Evolutionary conservation across 2,113 vertebrate species (phyloP).

Genomic region (Pterophyllum scalare): DNA sequence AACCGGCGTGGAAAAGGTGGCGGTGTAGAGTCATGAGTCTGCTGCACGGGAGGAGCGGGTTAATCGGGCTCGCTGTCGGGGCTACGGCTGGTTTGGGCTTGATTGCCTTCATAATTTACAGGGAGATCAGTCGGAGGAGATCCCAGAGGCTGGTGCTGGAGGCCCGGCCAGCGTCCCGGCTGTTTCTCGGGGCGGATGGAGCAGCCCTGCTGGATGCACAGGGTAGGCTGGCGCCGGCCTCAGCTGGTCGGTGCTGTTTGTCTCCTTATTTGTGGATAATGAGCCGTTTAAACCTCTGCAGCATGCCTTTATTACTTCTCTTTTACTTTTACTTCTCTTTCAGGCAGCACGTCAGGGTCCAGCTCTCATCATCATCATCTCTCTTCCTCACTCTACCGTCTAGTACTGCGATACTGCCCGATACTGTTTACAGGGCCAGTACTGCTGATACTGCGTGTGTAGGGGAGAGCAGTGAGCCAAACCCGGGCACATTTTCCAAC

Average conservation of each 20-base stretch:
- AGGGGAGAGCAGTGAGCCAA: too few relatives aligned
- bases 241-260: not conserved
- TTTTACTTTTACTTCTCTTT: too few relatives aligned
- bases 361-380: too few relatives aligned
- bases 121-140: conserved; percentile 62
- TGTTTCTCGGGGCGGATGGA: not conserved
- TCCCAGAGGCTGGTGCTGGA: conserved; percentile 2
- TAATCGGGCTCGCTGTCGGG: conserved; percentile 73
- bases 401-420: too few relatives aligned
- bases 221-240: conserved; percentile 48
- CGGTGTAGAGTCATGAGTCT: conserved; percentile 34
- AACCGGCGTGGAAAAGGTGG: not conserved
- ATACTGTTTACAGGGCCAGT: too few relatives aligned
- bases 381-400: too few relatives aligned
- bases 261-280: too few relatives aligned
- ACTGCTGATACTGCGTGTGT: too few relatives aligned
- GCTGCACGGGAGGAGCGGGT: conserved; percentile 62
- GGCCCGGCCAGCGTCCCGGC: not conserved
- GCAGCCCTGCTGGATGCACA: conserved; percentile 27
- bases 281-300: too few relatives aligned
- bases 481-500: too few relatives aligned
- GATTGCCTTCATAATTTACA: conserved; percentile 72
- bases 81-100: conserved; percentile 74
- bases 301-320: too few relatives aligned
- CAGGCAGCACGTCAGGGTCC: too few relatives aligned